Evolutionary conservation across 2,113 vertebrate species (phyloP).

Genomic region (Cephalopterus ornatus): DNA sequence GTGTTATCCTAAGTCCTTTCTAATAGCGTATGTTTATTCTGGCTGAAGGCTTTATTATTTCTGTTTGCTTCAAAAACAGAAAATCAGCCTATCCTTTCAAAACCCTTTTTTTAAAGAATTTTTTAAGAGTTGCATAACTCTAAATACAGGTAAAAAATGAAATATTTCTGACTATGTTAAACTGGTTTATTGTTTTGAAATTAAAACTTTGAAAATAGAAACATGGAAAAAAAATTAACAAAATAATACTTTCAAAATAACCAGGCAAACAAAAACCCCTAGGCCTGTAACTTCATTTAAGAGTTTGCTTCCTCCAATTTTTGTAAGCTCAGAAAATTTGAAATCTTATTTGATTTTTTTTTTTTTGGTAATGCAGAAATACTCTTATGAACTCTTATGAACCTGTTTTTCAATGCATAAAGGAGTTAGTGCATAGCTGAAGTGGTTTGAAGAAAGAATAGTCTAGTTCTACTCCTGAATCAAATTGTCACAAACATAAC

Average conservation of each 20-base stretch:
- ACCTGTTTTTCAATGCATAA: not conserved
- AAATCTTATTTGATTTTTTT: not conserved
- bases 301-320: not conserved
- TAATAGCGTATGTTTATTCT: not conserved
- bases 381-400: not conserved
- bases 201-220: not conserved
- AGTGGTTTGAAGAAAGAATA: not conserved
- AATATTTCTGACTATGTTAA: not conserved
- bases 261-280: accelerated
- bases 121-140: not conserved
- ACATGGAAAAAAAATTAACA: not conserved
- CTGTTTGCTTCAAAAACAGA: not conserved
- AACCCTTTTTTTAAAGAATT: accelerated
- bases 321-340: not conserved
- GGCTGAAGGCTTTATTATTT: not conserved
- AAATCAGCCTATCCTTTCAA: not conserved
- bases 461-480: not conserved
- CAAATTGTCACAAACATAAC: not conserved
- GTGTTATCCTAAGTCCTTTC: not conserved
- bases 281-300: not conserved
- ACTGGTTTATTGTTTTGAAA: not conserved
- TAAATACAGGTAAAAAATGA: not conserved
- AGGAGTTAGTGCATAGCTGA: not conserved
- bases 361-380: not conserved
- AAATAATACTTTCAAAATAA: not conserved